Conservation (phyloP, 2,113 vertebrate species). For the Indicator indicator region DNA sequence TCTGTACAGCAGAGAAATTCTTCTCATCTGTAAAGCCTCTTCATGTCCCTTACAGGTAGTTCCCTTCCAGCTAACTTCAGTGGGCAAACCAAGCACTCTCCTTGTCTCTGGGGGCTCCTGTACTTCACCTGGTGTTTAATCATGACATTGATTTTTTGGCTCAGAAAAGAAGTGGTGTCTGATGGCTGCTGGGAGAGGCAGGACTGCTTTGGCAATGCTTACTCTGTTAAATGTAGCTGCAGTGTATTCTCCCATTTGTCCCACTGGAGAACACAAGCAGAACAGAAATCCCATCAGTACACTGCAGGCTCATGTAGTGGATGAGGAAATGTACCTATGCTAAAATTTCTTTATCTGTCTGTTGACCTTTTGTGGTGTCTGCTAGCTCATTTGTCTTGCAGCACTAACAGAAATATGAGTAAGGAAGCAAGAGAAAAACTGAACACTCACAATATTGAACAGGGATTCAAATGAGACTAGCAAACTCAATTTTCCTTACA, state of each 20-base stretch:
- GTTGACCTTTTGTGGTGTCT: slow-evolving; percentile 18
- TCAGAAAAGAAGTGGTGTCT: background rate
- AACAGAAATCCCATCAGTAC: background rate
- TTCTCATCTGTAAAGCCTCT: background rate
- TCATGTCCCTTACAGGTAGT: background rate
- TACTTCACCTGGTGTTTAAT: background rate
- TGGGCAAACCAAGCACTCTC: background rate
- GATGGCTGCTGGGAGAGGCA: background rate
- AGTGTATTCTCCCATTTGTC: too few relatives aligned
- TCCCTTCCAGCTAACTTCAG: background rate
- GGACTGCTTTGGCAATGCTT: background rate
- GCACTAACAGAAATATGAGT: background rate
- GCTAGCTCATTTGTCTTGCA: slow-evolving; percentile 21
- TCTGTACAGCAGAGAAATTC: background rate
- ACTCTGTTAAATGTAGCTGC: background rate
- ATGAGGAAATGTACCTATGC: background rate
- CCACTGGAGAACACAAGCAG: background rate
- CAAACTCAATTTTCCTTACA: background rate
- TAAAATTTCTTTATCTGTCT: background rate
- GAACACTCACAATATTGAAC: background rate
- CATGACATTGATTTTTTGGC: background rate
- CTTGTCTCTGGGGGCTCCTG: background rate
- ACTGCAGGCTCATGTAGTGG: background rate
- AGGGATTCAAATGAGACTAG: background rate
- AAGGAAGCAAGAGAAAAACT: background rate